Percentiles rank a stretch among this genome's conserved stretches.
These are phyloP conservation scores for Steinernema carpocapsae DNA, from an alignment of 2,888 invertebrate genomes.

Conservation along the genomic window DNA sequence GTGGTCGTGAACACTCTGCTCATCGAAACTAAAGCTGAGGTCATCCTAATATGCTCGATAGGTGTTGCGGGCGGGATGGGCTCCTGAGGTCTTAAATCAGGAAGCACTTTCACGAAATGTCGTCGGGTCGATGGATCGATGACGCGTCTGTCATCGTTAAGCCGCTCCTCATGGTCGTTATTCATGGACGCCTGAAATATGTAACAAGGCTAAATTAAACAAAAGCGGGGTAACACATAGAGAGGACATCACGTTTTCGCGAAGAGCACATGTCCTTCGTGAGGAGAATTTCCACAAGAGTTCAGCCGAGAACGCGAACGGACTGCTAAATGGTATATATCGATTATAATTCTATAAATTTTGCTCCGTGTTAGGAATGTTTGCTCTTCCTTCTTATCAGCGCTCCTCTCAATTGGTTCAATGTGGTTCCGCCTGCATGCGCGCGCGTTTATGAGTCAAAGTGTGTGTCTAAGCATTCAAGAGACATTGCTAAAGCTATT, in stretches of 20 bases:
- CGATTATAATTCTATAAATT: conserved; percentile 14
- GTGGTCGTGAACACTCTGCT: background rate
- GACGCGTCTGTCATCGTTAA: background rate
- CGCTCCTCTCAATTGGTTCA: background rate
- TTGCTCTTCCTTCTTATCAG: conserved; percentile 11
- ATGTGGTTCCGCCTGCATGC: background rate
- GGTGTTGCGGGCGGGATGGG: background rate
- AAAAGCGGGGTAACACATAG: background rate
- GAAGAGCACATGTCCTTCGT: too few species aligned
- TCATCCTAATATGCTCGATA: background rate
- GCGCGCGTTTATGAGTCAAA: conserved; percentile 6
- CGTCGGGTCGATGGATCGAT: background rate
- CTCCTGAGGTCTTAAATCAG: background rate
- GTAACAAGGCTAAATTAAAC: conserved; percentile 27
- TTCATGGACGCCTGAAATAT: background rate
- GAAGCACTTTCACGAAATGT: conserved; percentile 17
- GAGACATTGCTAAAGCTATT: too few species aligned
- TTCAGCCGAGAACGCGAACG: too few species aligned
- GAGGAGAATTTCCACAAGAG: too few species aligned
- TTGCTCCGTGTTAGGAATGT: background rate
- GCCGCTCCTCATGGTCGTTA: background rate
- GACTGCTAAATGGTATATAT: background rate
- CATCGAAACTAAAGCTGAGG: background rate
- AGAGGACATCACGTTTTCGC: too few species aligned
- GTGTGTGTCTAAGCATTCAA: background rate